These are phyloP conservation scores for Thamnaconus septentrionalis DNA, from an alignment of 2,113 vertebrate genomes.

Conservation along the genomic window DNA sequence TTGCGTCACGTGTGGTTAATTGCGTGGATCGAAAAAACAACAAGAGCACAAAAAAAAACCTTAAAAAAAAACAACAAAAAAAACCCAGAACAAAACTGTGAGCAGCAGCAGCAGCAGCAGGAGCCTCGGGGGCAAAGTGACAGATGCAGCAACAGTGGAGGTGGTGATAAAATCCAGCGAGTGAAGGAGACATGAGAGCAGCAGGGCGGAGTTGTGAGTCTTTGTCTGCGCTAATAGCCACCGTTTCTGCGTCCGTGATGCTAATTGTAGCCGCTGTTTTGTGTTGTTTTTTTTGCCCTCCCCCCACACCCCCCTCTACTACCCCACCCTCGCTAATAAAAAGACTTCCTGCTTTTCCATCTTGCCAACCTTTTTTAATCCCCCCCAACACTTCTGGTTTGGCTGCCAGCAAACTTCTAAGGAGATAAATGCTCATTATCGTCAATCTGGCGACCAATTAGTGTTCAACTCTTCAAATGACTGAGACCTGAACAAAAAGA, in stretches of 20 bases:
- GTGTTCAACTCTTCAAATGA: constrained; percentile 38
- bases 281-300: too few species aligned
- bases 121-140: constrained; percentile 55
- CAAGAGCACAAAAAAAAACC: constrained; percentile 32
- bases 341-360: constrained; percentile 39
- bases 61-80: constrained; percentile 1
- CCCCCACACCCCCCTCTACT: too few species aligned
- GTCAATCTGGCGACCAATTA: constrained; percentile 48
- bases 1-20: constrained; percentile 53
- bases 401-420: constrained; percentile 40
- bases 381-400: constrained; percentile 1
- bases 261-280: constrained; percentile 3
- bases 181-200: constrained; percentile 23
- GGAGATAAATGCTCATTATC: constrained; percentile 47
- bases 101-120: constrained; percentile 37
- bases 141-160: constrained; percentile 56
- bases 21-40: constrained; percentile 47
- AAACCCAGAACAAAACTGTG: constrained; percentile 44
- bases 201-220: constrained; percentile 33
- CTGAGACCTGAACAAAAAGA: constrained; percentile 25
- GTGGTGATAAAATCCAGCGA: constrained; percentile 45
- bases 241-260: constrained; percentile 4
- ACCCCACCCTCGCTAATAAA: constrained; percentile 21
- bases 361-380: constrained; percentile 19
- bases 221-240: constrained; percentile 33